Conservation (phyloP, 2,113 vertebrate genomes). For the Butorides virescens region DNA sequence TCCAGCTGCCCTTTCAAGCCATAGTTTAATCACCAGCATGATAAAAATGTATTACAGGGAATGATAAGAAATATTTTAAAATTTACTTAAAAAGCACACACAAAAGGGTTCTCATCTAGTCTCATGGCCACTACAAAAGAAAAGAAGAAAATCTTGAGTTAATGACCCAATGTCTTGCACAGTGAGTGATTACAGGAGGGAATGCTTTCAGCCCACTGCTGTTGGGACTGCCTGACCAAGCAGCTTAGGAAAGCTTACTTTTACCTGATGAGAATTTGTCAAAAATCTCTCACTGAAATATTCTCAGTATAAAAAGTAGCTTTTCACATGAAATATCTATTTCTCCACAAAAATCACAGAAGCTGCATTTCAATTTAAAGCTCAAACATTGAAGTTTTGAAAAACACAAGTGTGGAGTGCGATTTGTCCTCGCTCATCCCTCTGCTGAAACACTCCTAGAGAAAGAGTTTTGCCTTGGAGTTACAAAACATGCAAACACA, state of each 20-base stretch:
- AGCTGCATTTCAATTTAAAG: neutral
- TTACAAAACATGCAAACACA: conserved; percentile 28
- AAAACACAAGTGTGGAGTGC: neutral
- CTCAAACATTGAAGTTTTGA: neutral
- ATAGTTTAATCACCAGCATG: neutral
- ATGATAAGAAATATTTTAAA: neutral
- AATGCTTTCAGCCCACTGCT: neutral
- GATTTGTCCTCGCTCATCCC: neutral
- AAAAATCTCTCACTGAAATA: neutral
- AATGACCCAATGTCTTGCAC: neutral
- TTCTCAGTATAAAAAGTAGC: neutral
- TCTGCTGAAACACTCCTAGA: neutral
- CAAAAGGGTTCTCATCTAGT: neutral
- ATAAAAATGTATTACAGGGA: neutral
- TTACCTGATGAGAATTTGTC: neutral
- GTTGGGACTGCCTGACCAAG: neutral
- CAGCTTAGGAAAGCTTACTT: neutral
- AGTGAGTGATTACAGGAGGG: neutral
- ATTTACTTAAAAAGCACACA: neutral
- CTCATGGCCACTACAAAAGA: neutral
- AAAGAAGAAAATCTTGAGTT: neutral
- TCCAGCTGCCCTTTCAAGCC: neutral
- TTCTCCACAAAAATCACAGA: neutral
- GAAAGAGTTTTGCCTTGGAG: conserved; percentile 30
- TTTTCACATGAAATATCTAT: neutral